phyloP scores from a whole-genome alignment of 2,113 vertebrate genomes.

The Pangasianodon gigas region DNA sequence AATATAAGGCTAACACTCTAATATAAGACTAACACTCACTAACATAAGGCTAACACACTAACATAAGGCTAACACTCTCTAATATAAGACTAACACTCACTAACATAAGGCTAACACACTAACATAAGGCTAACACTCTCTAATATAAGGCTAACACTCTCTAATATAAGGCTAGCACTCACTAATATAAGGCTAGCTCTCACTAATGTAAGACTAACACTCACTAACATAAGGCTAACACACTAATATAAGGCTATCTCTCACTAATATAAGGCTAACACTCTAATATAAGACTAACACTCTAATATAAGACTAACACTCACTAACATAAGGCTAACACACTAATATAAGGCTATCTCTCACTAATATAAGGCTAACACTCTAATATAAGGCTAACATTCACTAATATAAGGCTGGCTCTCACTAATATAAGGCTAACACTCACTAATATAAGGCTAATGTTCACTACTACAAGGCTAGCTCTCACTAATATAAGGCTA shows the following conservation, averaged over 20 bases:
- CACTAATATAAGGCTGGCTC: background rate
- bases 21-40: background rate
- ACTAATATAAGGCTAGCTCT: background rate
- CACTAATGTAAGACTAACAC: background rate
- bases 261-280: background rate
- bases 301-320: background rate
- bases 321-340: background rate
- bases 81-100: no score
- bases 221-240: background rate
- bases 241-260: background rate
- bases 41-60: background rate
- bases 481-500: background rate
- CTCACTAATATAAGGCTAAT: no score
- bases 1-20: background rate
- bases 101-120: no score
- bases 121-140: no score
- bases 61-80: background rate
- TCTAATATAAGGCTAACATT: background rate
- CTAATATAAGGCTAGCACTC: background rate
- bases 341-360: background rate
- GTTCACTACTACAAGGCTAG: background rate
- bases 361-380: background rate
- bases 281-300: background rate
- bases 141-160: background rate
- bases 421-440: background rate